Conservation (phyloP, 2,113 vertebrate genomes). For the Ondatra zibethicus region DNA sequence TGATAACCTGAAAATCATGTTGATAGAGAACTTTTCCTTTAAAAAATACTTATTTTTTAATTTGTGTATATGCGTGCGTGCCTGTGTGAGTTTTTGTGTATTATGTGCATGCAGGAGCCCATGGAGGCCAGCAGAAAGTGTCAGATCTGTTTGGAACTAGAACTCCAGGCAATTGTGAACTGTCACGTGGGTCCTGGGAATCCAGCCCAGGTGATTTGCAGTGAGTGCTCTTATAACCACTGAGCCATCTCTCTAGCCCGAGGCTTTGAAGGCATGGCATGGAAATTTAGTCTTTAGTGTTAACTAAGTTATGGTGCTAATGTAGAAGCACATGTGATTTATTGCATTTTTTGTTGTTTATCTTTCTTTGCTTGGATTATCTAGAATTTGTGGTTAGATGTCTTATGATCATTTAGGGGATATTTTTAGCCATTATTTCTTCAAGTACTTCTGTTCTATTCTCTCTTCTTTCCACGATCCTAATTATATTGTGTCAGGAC, state of each 20-base stretch:
- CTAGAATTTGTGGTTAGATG: slow-evolving; percentile 47
- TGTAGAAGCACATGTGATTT: background rate
- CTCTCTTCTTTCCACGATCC: slow-evolving; percentile 48
- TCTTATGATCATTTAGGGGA: slow-evolving; percentile 42
- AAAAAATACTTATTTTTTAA: background rate
- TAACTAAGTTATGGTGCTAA: slow-evolving; percentile 11
- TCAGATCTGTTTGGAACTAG: background rate
- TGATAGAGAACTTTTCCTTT: background rate
- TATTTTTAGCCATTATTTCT: slow-evolving; percentile 55
- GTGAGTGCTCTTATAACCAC: background rate
- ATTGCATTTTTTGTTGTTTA: background rate
- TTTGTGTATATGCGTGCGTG: background rate
- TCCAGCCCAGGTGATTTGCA: too few relatives aligned
- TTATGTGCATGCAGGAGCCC: background rate
- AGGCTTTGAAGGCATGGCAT: slow-evolving; percentile 31
- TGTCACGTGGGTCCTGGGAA: background rate
- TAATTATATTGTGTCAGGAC: background rate
- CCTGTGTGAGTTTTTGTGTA: background rate
- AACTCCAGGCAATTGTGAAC: background rate
- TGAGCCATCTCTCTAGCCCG: background rate
- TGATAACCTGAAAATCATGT: slow-evolving; percentile 15
- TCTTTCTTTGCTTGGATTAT: slow-evolving; percentile 41
- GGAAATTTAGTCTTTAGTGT: slow-evolving; percentile 37
- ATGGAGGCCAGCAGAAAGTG: background rate
- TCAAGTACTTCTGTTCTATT: slow-evolving; percentile 28